Evolutionary conservation across 30 jellyfish, hydroid and myxozoan genomes (phyloP), one percentile per base, ranked within the genome.

Genomic region (Clytia hemisphaerica): DNA sequence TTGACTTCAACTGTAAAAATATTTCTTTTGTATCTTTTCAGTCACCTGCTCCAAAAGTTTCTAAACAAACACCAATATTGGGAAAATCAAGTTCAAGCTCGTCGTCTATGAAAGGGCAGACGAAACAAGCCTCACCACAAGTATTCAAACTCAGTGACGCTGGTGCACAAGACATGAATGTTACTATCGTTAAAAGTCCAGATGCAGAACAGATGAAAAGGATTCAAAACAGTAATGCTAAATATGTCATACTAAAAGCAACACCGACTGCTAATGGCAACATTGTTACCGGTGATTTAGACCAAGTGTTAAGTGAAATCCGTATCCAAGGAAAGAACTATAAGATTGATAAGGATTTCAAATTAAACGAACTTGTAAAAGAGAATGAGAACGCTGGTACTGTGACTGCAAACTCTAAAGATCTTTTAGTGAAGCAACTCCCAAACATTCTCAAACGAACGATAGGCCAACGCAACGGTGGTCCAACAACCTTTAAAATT

Each of bases 401-500:
- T 9, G 25, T 45, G 19, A n/a, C 60, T 46, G 60, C 18, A 4
- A 25, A 25, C 0, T 45, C 25, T 57, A 26, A 31, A 26, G 70
- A 57, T 30, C n/a, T n/a, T n/a, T 16, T 57, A 22, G 1, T 57
- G 19, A 45, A 38, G 15, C 70, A 57, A 31, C 30, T 57, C 0
- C 70, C 70, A 25, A 57, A 45, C 30, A 57, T 57, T 21, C 44
- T 57, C 45, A 57, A 57, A 33, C 70, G 70, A n/a, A 57, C 70
- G n/a, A 57, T 57, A 12, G 70, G 70, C 6, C 29, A 57, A 22
- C 70, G 70, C 16, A 57, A 10, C 16, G 70, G 70, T 22, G 70
- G 44, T n/a, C 70, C 70, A 9, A 57, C 70, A 4, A 57, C 25
- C 25, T 57, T 22, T 33, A 57, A 57, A 57, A 57, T 57, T 16